These are phyloP conservation scores for Tretioscincus oriximinensis DNA, from an alignment of 2,113 vertebrate genomes.

Conservation along the genomic window DNA sequence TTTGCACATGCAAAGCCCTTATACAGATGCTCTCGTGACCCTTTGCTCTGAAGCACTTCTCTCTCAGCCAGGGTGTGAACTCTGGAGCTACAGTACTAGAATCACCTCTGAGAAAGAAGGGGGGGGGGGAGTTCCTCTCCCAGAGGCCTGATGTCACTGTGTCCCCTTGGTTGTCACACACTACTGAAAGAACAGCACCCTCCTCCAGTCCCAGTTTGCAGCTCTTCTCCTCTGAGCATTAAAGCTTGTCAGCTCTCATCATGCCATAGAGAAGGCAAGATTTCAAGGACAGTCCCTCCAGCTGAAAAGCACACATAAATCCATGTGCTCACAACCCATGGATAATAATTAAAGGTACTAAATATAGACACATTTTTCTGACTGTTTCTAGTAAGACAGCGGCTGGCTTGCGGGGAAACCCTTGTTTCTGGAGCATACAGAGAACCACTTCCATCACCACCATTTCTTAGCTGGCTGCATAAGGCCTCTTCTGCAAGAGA, in stretches of 20 bases:
- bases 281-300: constrained; percentile 26
- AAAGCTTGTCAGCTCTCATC: constrained; percentile 18
- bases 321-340: neutral
- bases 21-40: neutral
- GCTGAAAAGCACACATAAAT: neutral
- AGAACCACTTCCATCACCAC: neutral
- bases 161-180: constrained; percentile 12
- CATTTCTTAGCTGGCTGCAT: neutral
- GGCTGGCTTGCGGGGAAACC: neutral
- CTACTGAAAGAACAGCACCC: neutral
- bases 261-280: neutral
- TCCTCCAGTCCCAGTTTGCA: neutral
- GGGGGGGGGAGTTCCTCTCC: neutral
- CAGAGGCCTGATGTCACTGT: neutral
- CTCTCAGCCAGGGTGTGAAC: neutral
- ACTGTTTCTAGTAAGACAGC: constrained; percentile 3
- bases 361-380: constrained; percentile 22
- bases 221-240: neutral
- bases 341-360: constrained; percentile 25
- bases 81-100: neutral
- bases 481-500: neutral
- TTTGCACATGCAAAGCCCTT: neutral
- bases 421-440: neutral
- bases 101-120: neutral
- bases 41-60: neutral